Conservation (phyloP, 2,888 invertebrate genomes). For the Noctua janthe region DNA sequence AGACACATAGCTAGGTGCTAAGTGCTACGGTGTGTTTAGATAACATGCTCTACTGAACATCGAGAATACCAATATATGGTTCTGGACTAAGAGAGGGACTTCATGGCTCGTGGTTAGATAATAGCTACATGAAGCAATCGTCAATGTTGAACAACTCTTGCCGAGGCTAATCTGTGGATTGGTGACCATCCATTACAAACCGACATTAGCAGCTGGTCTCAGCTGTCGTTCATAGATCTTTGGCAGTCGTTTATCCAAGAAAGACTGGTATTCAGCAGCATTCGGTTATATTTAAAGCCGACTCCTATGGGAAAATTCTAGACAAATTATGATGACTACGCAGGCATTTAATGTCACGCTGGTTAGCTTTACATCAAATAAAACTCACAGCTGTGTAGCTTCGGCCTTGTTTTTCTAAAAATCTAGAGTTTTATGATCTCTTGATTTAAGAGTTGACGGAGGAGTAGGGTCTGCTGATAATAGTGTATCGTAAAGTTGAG, state of each 20-base stretch:
- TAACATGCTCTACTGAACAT: neutral
- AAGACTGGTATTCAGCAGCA: neutral
- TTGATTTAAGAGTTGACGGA: conserved; percentile 22
- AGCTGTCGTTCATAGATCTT: neutral
- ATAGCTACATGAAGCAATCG: neutral
- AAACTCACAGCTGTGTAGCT: neutral
- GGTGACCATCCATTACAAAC: neutral
- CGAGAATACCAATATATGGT: neutral
- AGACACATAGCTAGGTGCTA: neutral
- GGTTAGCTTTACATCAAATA: neutral
- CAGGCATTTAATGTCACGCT: neutral
- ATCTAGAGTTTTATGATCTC: conserved; percentile 52
- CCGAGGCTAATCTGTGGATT: neutral
- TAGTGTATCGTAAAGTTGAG: conserved; percentile 32
- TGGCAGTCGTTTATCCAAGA: neutral
- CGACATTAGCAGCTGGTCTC: neutral
- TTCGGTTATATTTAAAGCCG: neutral
- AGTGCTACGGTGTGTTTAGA: neutral
- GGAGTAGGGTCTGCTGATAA: conserved; percentile 10
- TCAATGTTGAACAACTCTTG: neutral
- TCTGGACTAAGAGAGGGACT: neutral
- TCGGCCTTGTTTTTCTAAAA: conserved; percentile 23
- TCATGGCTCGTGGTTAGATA: neutral
- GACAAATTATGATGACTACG: neutral
- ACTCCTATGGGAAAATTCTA: neutral